Conservation (phyloP, 2,113 vertebrate species). For the Paratilapia polleni region DNA sequence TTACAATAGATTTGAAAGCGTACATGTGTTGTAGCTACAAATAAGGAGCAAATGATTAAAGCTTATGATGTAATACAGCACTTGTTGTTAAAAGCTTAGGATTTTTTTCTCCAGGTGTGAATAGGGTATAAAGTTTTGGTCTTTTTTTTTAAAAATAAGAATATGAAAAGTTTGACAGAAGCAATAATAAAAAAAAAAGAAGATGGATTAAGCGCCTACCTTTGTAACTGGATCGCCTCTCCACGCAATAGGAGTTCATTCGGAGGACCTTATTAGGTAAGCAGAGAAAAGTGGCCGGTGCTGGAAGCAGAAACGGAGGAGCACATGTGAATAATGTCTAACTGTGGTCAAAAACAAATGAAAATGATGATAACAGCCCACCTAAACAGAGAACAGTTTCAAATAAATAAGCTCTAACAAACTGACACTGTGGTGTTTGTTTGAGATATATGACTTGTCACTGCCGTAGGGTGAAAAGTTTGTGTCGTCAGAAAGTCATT, state of each 20-base stretch:
- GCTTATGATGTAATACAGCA: no score
- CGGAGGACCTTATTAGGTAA: slow-evolving; percentile 41
- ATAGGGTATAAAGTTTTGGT: neutral
- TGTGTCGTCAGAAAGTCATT: no score
- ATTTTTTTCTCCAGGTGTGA: neutral
- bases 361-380: slow-evolving; percentile 3
- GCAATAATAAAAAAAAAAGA: neutral
- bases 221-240: neutral
- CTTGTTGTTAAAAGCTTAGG: neutral
- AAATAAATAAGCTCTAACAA: slow-evolving; percentile 27
- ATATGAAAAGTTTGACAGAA: neutral
- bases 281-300: slow-evolving; percentile 12
- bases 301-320: slow-evolving; percentile 27
- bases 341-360: neutral
- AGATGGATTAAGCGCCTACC: neutral
- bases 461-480: neutral
- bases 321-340: slow-evolving; percentile 6
- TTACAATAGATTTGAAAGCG: neutral
- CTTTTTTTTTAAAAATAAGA: neutral
- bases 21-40: neutral
- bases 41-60: neutral
- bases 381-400: neutral
- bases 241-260: neutral
- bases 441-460: neutral
- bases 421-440: neutral